Conservation (phyloP, 2,797 vertebrate genomes). For the Anguilla pacifica region DNA sequence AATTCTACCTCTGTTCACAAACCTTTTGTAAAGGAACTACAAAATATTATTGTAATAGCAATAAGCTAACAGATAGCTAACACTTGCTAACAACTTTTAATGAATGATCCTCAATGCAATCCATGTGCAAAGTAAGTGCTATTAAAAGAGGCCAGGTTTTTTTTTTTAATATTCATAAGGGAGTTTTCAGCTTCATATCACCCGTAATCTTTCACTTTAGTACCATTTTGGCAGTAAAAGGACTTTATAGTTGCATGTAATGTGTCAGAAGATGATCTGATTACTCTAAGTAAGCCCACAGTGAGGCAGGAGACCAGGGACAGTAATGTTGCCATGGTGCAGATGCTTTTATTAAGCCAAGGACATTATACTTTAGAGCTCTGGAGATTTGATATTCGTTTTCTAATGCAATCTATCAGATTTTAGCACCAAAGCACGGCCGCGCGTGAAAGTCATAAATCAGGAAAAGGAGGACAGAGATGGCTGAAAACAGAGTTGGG, state of each 20-base stretch:
- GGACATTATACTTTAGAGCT: background rate
- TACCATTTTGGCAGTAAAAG: background rate
- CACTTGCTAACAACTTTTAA: no score
- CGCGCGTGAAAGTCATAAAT: background rate
- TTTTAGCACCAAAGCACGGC: background rate
- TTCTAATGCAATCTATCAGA: background rate
- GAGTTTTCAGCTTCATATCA: slow-evolving; percentile 21
- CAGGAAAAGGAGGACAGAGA: background rate
- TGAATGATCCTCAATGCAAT: no score
- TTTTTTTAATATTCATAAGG: background rate
- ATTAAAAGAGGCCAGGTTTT: background rate
- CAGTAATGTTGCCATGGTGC: background rate
- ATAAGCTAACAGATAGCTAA: background rate
- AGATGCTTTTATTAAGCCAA: background rate
- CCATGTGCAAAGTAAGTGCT: background rate
- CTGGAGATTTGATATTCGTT: background rate
- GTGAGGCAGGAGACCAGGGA: background rate
- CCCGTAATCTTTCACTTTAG: slow-evolving; percentile 5
- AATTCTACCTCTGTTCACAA: slow-evolving; percentile 19
- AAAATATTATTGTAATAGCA: background rate
- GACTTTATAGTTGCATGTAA: background rate
- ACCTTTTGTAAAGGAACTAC: background rate
- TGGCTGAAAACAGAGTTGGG: background rate
- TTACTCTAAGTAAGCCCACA: background rate
- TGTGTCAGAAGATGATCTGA: background rate